These are phyloP conservation scores for Thunnus thynnus DNA, from an alignment of 2,113 vertebrate species.

Conservation along the genomic window DNA sequence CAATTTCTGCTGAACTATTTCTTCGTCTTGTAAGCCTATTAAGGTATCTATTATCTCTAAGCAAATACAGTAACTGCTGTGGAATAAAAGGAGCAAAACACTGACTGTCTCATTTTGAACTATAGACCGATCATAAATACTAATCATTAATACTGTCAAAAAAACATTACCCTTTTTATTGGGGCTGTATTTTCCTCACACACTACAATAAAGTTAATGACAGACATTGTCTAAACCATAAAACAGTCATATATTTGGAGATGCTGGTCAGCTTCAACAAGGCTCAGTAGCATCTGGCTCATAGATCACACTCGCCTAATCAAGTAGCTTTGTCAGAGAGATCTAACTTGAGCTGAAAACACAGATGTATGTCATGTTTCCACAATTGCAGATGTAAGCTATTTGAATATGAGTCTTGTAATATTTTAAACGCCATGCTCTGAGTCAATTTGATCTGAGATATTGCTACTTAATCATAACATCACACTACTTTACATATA, in stretches of 20 bases:
- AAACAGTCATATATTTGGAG: conserved; percentile 83
- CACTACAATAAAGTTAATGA: conserved; percentile 84
- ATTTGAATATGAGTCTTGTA: neutral
- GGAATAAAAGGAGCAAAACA: conserved; percentile 54
- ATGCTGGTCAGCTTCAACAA: conserved; percentile 76
- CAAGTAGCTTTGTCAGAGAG: conserved; percentile 42
- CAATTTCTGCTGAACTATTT: neutral
- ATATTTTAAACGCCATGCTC: neutral
- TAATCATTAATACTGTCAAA: conserved; percentile 82
- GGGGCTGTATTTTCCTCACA: conserved; percentile 81
- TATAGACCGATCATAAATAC: conserved; percentile 80
- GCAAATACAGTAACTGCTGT: conserved; percentile 41
- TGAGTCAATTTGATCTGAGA: neutral
- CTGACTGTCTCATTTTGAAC: conserved; percentile 61
- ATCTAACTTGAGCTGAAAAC: conserved; percentile 42
- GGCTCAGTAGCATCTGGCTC: conserved; percentile 66
- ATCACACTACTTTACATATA: neutral
- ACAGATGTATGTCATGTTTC: conserved; percentile 26
- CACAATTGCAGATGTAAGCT: conserved; percentile 10
- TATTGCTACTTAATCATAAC: conserved; percentile 12
- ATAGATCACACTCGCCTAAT: conserved; percentile 61
- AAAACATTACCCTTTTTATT: conserved; percentile 85
- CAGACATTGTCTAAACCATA: conserved; percentile 83
- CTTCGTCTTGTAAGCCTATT: neutral
- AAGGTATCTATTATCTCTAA: conserved; percentile 5